phyloP scores from a whole-genome alignment of 2,797 vertebrate genomes.

The Coilia nasus region DNA sequence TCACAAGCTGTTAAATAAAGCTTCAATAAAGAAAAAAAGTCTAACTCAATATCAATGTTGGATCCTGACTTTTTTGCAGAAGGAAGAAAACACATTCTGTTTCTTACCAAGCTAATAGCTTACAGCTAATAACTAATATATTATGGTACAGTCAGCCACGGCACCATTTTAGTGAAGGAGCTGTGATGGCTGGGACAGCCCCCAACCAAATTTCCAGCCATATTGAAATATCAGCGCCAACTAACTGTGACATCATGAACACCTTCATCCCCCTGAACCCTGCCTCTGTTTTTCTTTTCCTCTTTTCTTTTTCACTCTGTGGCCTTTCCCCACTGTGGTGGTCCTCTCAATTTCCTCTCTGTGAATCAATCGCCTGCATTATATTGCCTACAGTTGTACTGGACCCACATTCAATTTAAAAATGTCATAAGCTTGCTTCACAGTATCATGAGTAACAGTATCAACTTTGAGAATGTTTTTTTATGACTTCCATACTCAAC shows the following conservation, averaged over 20 bases:
- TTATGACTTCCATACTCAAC: neutral
- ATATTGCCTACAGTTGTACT: no score
- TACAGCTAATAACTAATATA: no score
- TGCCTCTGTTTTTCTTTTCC: no score
- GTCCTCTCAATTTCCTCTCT: no score
- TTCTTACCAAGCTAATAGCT: neutral
- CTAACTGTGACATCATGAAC: neutral
- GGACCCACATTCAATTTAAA: neutral
- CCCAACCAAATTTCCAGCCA: neutral
- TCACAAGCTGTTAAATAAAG: neutral
- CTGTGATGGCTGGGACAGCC: neutral
- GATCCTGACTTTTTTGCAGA: neutral
- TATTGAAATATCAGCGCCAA: constrained; percentile 8
- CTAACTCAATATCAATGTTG: neutral
- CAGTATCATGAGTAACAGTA: neutral
- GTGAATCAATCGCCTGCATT: no score
- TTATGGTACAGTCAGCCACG: neutral
- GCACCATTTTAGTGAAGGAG: neutral
- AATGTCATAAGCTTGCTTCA: neutral
- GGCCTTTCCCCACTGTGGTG: no score
- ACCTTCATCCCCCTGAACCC: no score
- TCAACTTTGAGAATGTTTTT: neutral
- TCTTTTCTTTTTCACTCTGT: no score
- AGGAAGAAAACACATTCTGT: neutral
- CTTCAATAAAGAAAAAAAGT: no score